These are phyloP conservation scores for Ceratotherium simum DNA, from an alignment of 2,113 vertebrate species.

Conservation along the genomic window DNA sequence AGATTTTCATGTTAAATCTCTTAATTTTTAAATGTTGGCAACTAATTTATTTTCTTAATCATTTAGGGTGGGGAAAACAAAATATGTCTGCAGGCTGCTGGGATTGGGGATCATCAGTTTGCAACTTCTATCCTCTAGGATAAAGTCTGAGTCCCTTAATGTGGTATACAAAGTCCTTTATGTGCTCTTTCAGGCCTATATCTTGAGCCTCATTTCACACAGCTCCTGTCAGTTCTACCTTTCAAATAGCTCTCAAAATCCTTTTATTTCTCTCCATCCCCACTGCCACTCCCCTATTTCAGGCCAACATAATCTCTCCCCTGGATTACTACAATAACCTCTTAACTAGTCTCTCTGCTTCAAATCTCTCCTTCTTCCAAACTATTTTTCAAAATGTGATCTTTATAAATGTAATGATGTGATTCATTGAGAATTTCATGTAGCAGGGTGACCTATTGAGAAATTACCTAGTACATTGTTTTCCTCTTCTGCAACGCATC, in stretches of 20 bases:
- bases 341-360: conserved; percentile 36
- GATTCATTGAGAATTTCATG: conserved; percentile 60
- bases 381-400: conserved; percentile 59
- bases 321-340: conserved; percentile 33
- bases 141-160: conserved; percentile 27
- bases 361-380: conserved; percentile 30
- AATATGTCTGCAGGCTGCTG: background rate
- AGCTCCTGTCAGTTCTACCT: conserved; percentile 21
- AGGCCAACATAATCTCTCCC: conserved; percentile 15
- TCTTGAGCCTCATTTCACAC: conserved; percentile 48
- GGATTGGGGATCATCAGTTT: background rate
- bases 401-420: conserved; percentile 37
- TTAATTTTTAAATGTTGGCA: background rate
- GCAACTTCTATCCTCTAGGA: background rate
- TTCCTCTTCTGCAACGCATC: conserved; percentile 23
- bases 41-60: background rate
- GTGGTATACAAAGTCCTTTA: background rate
- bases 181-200: background rate
- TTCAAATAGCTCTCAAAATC: conserved; percentile 41
- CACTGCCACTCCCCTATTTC: background rate
- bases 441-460: conserved; percentile 50
- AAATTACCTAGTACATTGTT: conserved; percentile 64
- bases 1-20: background rate
- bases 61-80: background rate
- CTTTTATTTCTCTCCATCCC: conserved; percentile 49